A percentile compares a stretch with the other conserved stretches of the same genome.
phyloP scores from a whole-genome alignment of 2,113 vertebrate species.

The Alligator sinensis region DNA sequence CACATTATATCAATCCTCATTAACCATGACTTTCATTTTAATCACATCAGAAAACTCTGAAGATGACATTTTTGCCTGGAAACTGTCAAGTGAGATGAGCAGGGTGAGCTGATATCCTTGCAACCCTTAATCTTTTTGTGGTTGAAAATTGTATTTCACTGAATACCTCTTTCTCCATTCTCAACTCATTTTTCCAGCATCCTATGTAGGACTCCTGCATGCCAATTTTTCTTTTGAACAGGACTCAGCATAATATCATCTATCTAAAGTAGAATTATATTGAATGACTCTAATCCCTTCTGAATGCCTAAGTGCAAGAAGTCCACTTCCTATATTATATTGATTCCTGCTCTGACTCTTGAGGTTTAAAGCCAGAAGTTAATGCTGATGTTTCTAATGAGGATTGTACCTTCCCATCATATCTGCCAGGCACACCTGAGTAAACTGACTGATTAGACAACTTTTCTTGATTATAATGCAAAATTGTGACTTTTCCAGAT shows the following conservation, averaged over 20 bases:
- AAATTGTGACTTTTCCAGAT: background rate
- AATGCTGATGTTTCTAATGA: background rate
- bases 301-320: background rate
- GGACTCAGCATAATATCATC: background rate
- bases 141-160: background rate
- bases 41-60: slow-evolving; percentile 38
- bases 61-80: background rate
- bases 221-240: background rate
- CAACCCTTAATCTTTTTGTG: background rate
- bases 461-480: background rate
- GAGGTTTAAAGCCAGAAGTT: background rate
- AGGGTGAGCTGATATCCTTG: background rate
- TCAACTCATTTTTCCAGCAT: background rate
- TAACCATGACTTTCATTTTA: slow-evolving; percentile 57
- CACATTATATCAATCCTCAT: slow-evolving; percentile 31
- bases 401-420: background rate
- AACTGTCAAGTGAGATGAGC: background rate
- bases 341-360: background rate
- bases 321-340: background rate
- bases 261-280: background rate
- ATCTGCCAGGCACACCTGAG: background rate
- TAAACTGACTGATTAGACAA: background rate
- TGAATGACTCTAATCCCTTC: background rate
- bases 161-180: background rate
- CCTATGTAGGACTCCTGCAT: background rate